These are phyloP conservation scores for Zalophus californianus DNA, from an alignment of 2,797 vertebrate species.

Conservation along the genomic window DNA sequence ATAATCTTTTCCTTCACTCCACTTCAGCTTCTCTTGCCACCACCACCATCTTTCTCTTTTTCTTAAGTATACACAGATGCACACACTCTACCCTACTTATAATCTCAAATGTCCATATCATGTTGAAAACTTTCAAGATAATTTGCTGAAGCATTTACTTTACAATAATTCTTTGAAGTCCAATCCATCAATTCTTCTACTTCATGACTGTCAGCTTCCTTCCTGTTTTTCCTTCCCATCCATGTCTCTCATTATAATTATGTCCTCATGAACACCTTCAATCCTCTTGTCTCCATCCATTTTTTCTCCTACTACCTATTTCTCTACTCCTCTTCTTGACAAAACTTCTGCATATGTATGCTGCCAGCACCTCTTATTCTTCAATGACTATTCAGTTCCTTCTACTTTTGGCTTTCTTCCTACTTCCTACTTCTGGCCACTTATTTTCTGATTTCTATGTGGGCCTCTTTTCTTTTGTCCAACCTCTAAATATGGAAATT, in stretches of 20 bases:
- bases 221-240: background rate
- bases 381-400: background rate
- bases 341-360: background rate
- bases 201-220: background rate
- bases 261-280: background rate
- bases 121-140: background rate
- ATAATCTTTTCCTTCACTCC: background rate
- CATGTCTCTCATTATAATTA: background rate
- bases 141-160: background rate
- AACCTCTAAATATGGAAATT: background rate
- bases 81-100: background rate
- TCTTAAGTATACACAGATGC: background rate
- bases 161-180: constrained; percentile 28
- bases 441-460: constrained; percentile 33
- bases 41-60: background rate
- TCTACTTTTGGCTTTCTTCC: background rate
- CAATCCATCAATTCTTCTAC: background rate
- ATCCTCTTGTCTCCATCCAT: background rate
- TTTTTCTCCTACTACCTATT: background rate
- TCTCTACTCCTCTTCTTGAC: background rate
- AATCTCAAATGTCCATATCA: background rate
- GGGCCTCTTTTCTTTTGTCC: background rate
- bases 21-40: background rate
- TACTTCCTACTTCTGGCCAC: background rate
- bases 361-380: background rate